Percentiles rank a stretch among this genome's conserved stretches.
Evolutionary conservation across 1,140 invertebrate genomes (phyloP).

Genomic region (Piezodorus guildinii): DNA sequence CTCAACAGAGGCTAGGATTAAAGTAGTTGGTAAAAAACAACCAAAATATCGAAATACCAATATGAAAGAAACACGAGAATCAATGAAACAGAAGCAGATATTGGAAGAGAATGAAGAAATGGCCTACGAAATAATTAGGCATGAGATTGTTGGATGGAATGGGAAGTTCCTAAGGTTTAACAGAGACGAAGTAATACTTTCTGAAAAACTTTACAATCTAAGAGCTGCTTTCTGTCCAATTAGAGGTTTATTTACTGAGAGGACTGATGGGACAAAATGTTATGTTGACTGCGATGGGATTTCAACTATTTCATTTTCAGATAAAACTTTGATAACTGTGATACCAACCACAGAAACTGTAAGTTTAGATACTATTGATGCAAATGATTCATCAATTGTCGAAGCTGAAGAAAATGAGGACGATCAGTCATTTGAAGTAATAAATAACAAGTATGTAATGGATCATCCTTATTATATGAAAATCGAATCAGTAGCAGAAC

Average conservation of each 20-base stretch:
- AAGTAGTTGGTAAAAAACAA: neutral
- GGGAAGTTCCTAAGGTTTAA: too few species aligned
- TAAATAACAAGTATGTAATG: neutral
- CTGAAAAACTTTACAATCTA: too few species aligned
- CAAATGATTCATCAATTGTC: neutral
- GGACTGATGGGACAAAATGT: slow-evolving; percentile 5
- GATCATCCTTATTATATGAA: neutral
- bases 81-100: too few species aligned
- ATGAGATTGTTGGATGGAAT: too few species aligned
- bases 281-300: neutral
- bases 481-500: neutral
- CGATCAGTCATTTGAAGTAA: neutral
- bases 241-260: neutral
- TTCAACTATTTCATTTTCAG: neutral
- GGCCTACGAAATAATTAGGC: too few species aligned
- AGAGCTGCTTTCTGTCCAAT: too few species aligned
- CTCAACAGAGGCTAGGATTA: neutral
- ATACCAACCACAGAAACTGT: neutral
- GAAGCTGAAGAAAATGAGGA: neutral
- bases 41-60: too few species aligned
- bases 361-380: neutral
- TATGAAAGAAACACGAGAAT: too few species aligned
- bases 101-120: too few species aligned
- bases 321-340: neutral
- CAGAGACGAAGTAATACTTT: too few species aligned